Conservation (phyloP, 2,888 invertebrate genomes). For the Idaea biselata region DNA sequence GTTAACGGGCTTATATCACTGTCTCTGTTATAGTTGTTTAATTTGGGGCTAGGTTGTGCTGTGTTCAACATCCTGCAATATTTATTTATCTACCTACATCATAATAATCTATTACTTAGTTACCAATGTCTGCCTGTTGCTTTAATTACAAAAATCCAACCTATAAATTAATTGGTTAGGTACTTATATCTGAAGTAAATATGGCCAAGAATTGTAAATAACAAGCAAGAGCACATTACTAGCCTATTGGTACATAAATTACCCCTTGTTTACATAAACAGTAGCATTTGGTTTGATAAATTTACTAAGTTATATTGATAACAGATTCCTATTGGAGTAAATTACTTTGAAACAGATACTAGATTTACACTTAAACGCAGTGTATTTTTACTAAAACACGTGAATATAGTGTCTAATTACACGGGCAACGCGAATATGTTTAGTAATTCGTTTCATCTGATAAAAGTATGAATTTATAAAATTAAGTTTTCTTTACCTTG, state of each 20-base stretch:
- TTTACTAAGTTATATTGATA: not conserved
- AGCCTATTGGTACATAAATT: not conserved
- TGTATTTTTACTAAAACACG: slow-evolving; percentile 10
- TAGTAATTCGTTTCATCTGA: slow-evolving; percentile 39
- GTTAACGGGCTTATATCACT: too few species aligned
- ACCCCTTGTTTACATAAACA: not conserved
- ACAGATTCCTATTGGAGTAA: not conserved
- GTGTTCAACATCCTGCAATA: too few species aligned
- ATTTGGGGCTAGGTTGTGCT: too few species aligned
- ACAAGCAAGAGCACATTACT: not conserved
- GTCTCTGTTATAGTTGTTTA: too few species aligned
- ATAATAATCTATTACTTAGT: too few species aligned
- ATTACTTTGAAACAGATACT: not conserved
- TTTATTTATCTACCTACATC: too few species aligned
- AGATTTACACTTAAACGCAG: not conserved
- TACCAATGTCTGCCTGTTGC: too few species aligned
- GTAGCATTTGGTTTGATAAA: not conserved
- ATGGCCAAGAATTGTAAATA: not conserved
- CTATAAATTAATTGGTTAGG: too few species aligned
- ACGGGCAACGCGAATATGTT: slow-evolving; percentile 28
- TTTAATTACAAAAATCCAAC: too few species aligned
- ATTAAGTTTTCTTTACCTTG: slow-evolving; percentile 51
- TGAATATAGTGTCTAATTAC: slow-evolving; percentile 16
- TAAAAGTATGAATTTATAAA: slow-evolving; percentile 41
- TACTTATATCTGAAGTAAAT: too few species aligned